A percentile compares a stretch with the other conserved stretches of the same genome.
These are phyloP conservation scores for Lissocephala sabroskyi DNA, from an alignment of 2,888 invertebrate species.

Conservation along the genomic window DNA sequence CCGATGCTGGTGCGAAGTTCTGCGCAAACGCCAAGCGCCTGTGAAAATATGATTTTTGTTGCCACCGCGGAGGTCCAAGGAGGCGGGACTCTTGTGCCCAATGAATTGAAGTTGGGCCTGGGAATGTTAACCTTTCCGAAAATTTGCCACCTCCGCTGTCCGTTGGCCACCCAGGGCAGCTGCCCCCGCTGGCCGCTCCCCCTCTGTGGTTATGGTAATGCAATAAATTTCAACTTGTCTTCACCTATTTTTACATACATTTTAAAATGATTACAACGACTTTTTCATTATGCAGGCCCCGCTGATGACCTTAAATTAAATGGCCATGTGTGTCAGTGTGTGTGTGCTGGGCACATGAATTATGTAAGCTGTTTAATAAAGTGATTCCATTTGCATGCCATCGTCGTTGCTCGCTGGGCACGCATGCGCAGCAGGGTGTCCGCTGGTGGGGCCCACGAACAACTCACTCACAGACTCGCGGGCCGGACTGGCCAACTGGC, in stretches of 20 bases:
- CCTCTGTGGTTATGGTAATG: no score
- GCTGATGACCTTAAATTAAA: constrained; percentile 7
- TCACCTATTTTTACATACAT: constrained; percentile 65
- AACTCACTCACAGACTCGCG: constrained; percentile 27
- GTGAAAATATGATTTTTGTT: constrained; percentile 67
- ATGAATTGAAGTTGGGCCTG: no score
- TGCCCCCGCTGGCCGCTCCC: constrained; percentile 20
- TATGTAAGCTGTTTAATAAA: constrained; percentile 70
- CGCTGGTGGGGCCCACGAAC: constrained; percentile 17
- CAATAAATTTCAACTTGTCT: constrained; percentile 68
- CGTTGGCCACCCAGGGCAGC: no score
- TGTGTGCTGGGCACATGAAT: constrained; percentile 67
- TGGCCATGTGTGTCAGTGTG: no score
- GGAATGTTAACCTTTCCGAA: no score
- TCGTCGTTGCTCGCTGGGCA: constrained; percentile 40
- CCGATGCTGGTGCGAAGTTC: constrained; percentile 55
- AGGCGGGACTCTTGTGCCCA: no score
- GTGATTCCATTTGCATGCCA: constrained; percentile 68
- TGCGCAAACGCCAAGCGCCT: constrained; percentile 66
- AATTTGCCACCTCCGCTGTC: no score
- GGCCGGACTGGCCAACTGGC: constrained; percentile 27
- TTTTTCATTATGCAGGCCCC: constrained; percentile 61
- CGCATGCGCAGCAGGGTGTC: constrained; percentile 61
- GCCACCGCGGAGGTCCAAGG: constrained; percentile 67
- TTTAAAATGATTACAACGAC: constrained; percentile 64